phyloP scores from a whole-genome alignment of 2,797 vertebrate species.

The Pseudochirops corinnae region DNA sequence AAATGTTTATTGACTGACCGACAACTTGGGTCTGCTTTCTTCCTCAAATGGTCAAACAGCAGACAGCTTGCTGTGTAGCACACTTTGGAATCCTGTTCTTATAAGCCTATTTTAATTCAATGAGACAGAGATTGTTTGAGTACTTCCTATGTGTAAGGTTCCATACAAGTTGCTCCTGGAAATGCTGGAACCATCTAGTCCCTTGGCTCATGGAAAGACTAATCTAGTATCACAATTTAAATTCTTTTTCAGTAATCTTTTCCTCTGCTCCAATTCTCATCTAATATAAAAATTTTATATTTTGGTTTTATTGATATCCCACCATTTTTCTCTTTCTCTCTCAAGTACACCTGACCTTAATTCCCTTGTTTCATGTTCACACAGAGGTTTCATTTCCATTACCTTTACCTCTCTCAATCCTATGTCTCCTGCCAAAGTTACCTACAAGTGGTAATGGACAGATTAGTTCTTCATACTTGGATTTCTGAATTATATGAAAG shows the following conservation, averaged over 20 bases:
- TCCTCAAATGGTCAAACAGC: not conserved
- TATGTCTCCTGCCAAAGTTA: slow-evolving; percentile 17
- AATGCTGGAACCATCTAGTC: not conserved
- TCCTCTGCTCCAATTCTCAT: not conserved
- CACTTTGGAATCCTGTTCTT: not conserved
- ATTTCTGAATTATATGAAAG: slow-evolving; percentile 18
- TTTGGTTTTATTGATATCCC: not conserved
- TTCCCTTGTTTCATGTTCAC: not conserved
- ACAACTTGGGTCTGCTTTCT: not conserved
- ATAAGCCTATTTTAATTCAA: not conserved
- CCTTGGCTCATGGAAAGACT: not conserved
- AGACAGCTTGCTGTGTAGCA: not conserved
- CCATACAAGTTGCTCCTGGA: not conserved
- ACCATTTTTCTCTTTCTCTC: not conserved
- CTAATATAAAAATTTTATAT: not conserved
- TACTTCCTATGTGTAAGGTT: not conserved
- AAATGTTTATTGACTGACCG: not conserved
- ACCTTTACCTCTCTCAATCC: slow-evolving; percentile 3
- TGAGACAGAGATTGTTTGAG: not conserved
- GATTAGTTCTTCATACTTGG: not conserved
- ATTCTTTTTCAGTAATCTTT: slow-evolving; percentile 1
- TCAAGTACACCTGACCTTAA: not conserved
- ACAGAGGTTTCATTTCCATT: not conserved
- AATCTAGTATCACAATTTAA: slow-evolving; percentile 14
- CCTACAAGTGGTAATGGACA: not conserved